Conservation (phyloP, 2,888 invertebrate species). For the Ganaspis brasiliensis region DNA sequence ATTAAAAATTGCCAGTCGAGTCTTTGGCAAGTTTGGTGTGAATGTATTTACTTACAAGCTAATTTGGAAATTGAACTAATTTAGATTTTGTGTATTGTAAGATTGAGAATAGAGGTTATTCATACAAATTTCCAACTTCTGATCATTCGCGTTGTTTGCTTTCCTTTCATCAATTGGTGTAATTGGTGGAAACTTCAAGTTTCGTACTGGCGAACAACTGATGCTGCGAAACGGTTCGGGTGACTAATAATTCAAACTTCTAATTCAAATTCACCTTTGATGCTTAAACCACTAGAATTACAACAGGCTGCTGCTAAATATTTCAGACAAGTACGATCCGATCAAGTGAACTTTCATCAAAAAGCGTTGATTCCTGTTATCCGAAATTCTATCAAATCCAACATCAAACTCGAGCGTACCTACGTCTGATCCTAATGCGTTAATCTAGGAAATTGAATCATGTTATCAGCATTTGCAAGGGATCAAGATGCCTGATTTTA, state of each 20-base stretch:
- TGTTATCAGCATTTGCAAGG: slow-evolving; percentile 6
- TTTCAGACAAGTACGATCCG: slow-evolving; percentile 1
- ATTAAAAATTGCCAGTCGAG: too few species aligned
- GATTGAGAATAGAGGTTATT: slow-evolving; percentile 19
- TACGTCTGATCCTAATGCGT: background rate
- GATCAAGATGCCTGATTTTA: background rate
- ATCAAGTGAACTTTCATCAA: background rate
- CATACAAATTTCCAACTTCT: slow-evolving; percentile 31
- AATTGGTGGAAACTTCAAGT: slow-evolving; percentile 21
- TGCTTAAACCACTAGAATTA: slow-evolving; percentile 29
- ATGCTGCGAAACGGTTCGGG: slow-evolving; percentile 21
- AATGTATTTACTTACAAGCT: too few species aligned
- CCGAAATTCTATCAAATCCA: slow-evolving; percentile 12
- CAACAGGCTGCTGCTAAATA: slow-evolving; percentile 13
- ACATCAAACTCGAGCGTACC: slow-evolving; percentile 21
- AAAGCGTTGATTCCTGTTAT: background rate
- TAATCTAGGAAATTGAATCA: slow-evolving; percentile 16
- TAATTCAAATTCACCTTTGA: slow-evolving; percentile 28
- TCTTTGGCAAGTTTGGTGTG: too few species aligned
- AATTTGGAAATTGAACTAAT: background rate
- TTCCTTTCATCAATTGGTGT: slow-evolving; percentile 23
- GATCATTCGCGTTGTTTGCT: slow-evolving; percentile 33
- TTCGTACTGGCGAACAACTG: slow-evolving; percentile 34
- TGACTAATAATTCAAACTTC: slow-evolving; percentile 34
- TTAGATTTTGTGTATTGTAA: background rate